phyloP scores from a whole-genome alignment of 2,797 vertebrate species.

The Thripadectes ignobilis region DNA sequence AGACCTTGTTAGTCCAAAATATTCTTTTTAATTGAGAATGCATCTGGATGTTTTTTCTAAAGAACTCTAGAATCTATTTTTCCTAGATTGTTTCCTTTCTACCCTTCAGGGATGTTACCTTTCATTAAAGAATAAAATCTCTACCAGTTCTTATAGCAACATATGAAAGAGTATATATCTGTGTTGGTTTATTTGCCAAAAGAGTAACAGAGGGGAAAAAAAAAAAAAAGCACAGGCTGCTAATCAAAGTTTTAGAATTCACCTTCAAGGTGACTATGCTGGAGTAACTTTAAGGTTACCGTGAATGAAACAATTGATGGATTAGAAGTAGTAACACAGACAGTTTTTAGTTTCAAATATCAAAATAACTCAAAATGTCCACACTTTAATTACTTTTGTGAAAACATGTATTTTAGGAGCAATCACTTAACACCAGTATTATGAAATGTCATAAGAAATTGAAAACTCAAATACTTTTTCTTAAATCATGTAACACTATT shows the following conservation, averaged over 20 bases:
- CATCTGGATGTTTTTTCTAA: background rate
- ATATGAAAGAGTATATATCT: background rate
- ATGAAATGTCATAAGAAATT: slow-evolving; percentile 67
- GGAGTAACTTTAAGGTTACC: slow-evolving; percentile 66
- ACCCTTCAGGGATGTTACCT: background rate
- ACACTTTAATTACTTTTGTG: slow-evolving; percentile 70
- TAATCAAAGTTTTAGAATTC: slow-evolving; percentile 49
- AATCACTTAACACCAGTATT: slow-evolving; percentile 34
- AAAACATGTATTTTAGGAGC: slow-evolving; percentile 61
- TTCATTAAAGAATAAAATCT: background rate
- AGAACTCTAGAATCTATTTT: background rate
- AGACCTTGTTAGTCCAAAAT: background rate
- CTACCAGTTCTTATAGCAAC: background rate
- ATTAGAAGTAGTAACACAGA: slow-evolving; percentile 33
- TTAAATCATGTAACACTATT: slow-evolving; percentile 32
- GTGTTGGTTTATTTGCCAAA: background rate
- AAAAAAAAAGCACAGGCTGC: background rate
- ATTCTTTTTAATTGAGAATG: background rate
- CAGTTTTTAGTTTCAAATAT: slow-evolving; percentile 60
- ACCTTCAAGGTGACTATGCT: slow-evolving; percentile 45
- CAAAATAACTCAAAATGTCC: slow-evolving; percentile 71
- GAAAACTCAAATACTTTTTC: slow-evolving; percentile 22
- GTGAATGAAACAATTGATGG: slow-evolving; percentile 51
- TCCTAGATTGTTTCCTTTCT: background rate
- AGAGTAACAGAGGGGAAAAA: background rate